Conservation (phyloP, 2,888 invertebrate genomes). For the Thecophora atra region DNA sequence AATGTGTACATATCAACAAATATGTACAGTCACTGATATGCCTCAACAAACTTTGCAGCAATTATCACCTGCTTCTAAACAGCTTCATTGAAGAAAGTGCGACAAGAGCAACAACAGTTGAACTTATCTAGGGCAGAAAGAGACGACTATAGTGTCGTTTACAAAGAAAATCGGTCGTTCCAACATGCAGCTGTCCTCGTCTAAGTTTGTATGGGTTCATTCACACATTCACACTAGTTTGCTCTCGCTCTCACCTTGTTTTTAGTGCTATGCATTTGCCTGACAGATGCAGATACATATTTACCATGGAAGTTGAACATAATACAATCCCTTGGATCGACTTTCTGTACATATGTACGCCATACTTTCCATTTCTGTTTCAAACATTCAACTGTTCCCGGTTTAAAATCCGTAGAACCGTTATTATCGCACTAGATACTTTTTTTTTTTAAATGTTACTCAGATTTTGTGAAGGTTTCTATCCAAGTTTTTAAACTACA, state of each 20-base stretch:
- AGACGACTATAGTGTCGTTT: neutral
- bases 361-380: too few species aligned
- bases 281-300: too few species aligned
- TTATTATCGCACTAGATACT: too few species aligned
- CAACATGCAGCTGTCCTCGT: neutral
- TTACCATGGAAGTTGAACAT: too few species aligned
- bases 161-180: conserved; percentile 17
- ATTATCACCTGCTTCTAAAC: conserved; percentile 1
- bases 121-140: neutral
- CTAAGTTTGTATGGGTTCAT: neutral
- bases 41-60: conserved; percentile 27
- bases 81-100: neutral
- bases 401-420: too few species aligned
- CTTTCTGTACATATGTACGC: too few species aligned
- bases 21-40: conserved; percentile 34
- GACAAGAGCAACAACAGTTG: neutral
- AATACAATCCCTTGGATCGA: conserved; percentile 7
- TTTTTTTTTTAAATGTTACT: too few species aligned
- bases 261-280: conserved; percentile 32
- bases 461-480: too few species aligned
- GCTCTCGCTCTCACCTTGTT: conserved; percentile 23
- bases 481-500: too few species aligned
- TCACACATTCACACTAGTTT: too few species aligned
- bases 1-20: neutral
- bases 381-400: too few species aligned